Conservation (phyloP, 2,797 vertebrate genomes). For the Poliocrania exsul region DNA sequence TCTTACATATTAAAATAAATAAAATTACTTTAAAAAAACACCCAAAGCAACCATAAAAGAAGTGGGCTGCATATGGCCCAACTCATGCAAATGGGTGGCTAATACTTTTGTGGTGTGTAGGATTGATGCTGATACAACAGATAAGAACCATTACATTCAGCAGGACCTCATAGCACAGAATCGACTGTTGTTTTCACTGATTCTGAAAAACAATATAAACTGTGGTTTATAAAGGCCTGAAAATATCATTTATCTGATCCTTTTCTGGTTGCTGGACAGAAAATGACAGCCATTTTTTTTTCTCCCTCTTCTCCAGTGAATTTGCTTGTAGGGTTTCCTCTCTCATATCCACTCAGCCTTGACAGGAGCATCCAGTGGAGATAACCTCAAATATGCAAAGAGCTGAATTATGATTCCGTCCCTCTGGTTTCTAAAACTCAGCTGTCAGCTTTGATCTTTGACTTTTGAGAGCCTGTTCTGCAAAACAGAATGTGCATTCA, state of each 20-base stretch:
- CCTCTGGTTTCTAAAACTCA: conserved; percentile 10
- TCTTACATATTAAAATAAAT: not conserved
- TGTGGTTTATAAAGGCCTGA: not conserved
- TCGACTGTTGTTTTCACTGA: not conserved
- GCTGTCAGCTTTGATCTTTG: conserved; percentile 44
- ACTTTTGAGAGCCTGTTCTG: conserved; percentile 3
- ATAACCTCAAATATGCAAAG: conserved; percentile 27
- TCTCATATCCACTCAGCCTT: not conserved
- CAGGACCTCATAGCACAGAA: not conserved
- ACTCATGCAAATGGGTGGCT: not conserved
- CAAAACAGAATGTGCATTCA: not conserved
- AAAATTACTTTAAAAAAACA: not conserved
- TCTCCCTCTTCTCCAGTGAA: not conserved
- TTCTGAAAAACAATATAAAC: not conserved
- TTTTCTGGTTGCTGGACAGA: not conserved
- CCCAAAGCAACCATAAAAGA: not conserved
- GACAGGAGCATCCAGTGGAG: conserved; percentile 20
- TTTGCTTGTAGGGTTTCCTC: not conserved
- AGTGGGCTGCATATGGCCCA: not conserved
- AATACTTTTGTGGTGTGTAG: not conserved
- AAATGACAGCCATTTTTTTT: not conserved
- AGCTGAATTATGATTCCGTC: not conserved
- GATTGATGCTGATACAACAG: not conserved
- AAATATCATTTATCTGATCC: not conserved
- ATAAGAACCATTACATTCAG: not conserved